Base-by-base conservation (phyloP, 30 jellyfish, hydroid and myxozoan species). In the Turritopsis rubra region DNA sequence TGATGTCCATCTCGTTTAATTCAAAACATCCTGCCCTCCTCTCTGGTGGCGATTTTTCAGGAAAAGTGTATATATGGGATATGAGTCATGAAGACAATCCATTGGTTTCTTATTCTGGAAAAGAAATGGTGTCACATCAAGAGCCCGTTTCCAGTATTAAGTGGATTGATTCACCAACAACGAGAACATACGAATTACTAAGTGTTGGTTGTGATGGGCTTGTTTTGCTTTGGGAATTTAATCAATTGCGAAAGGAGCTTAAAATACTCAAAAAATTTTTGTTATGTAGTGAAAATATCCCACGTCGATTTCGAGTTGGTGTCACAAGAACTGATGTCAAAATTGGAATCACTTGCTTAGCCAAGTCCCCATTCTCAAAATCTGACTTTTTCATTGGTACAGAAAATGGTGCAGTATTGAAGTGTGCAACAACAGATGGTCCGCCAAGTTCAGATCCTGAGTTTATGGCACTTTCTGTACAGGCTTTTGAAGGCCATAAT, bases 41-140 rank as follows among this genome's bases (percentile, higher is more conserved):
- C 16, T 91, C 92, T 23, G 96, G 96, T 29, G 98, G 96, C 27
- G 87, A 92, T 23, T 91, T 91, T 73, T 87, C 86, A 52, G 98
- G 98, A 80, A 79, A 68, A 88, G 90, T 92, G 1, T 76, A 78
- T 29, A 65, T 92, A 16, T 92, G 98, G 98, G 96, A 93, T 78
- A 71, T 91, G 86, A 85, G 96, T 60, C 81, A 78, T 16, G 96
- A 91, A n/a, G 97, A 91, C 66, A 95, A 91, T 75, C 73, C 71
- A 71, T 22, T 76, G 20, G 66, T 87, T 7, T 89, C 83, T 1
- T 72, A 29, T 53, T 81, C 97, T 24, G 92, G 94, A 18, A 70
- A 81, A 27, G 86, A 80, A 17, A 71, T 70, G 21, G 90, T 85
- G 52, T 17, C 83, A 65, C 97, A 91, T 77, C 97, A 86, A 71